Base-by-base conservation (phyloP, 2,797 vertebrate genomes). In the Gallinago nigripennis region DNA sequence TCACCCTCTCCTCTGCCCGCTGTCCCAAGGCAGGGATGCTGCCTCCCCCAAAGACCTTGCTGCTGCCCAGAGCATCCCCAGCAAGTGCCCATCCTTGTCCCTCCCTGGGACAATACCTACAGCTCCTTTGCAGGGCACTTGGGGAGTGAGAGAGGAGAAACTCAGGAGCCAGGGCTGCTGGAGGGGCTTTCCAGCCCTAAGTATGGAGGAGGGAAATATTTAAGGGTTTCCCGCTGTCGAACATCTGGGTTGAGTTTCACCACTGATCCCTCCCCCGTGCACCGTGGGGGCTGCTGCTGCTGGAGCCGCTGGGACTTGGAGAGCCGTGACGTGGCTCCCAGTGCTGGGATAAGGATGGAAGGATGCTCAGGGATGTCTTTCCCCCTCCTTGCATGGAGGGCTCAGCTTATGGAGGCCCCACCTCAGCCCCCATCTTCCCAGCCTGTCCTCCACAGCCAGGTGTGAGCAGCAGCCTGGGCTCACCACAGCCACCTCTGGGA, bases 181-280 rank as follows among this genome's bases (percentile, higher is more conserved):
- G 30, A 54, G 21, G 25, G 41, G 31, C 30, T 76, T 50, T 82
- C 81, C 70, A 72, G 66, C 83, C 45, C 37, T 33, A 41, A 45
- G 57, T 30, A 9, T 10, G 18, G 76, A 65, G 75, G 20, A 53
- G 86, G 63, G 75, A 13, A 66, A 83, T 46, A 48, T 53, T 84
- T n/a, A 72, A 90, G 56, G 16, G 6, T 41, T 92, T 73, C 89
- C 88, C 1, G 6, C 80, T 79, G 70, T 11, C 7, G 16, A 75
- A 84, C 92, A 88, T 92, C 94, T 95, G 94, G 93, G 9, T 86
- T 87, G 88, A 92, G 81, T 94, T 95, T 92, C 60, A 5, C 20
- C 0, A 2, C 75, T 53, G 84, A 35, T 92, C 54, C 80, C 84
- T 94, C 77, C 48, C 46, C 60, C 1, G 2, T 0, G 1, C 63